A percentile compares a stretch with the other conserved stretches of the same genome.
These are phyloP conservation scores for Calidris pygmaea DNA, from an alignment of 2,113 vertebrate species.

Conservation along the genomic window DNA sequence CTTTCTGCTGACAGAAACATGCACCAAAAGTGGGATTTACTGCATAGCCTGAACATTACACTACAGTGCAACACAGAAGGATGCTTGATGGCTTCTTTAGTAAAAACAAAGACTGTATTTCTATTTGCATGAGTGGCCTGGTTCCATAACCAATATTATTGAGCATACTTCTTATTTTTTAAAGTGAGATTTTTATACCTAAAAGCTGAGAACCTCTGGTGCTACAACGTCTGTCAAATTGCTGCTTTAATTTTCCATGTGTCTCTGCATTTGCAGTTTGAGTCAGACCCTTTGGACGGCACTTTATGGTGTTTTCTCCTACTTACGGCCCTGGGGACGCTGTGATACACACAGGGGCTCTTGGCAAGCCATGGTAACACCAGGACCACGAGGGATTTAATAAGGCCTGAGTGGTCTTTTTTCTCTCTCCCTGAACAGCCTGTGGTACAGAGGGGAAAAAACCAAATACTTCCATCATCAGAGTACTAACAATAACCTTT, in stretches of 20 bases:
- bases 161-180: background rate
- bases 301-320: background rate
- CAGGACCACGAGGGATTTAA: background rate
- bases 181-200: background rate
- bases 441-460: background rate
- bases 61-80: background rate
- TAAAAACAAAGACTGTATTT: background rate
- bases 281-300: background rate
- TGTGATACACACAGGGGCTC: background rate
- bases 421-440: background rate
- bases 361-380: background rate
- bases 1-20: background rate
- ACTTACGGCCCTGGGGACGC: accelerated
- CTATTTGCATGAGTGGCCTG: background rate
- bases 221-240: background rate
- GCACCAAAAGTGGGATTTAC: background rate
- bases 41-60: background rate
- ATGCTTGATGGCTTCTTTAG: background rate
- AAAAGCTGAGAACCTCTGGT: background rate
- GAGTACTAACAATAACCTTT: slow-evolving; percentile 32
- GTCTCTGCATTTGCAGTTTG: background rate
- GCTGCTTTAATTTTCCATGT: background rate
- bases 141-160: background rate
- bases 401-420: background rate
- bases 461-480: background rate